phyloP scores from a whole-genome alignment of 1,140 invertebrate genomes.

The Drosophila ercepeae region DNA sequence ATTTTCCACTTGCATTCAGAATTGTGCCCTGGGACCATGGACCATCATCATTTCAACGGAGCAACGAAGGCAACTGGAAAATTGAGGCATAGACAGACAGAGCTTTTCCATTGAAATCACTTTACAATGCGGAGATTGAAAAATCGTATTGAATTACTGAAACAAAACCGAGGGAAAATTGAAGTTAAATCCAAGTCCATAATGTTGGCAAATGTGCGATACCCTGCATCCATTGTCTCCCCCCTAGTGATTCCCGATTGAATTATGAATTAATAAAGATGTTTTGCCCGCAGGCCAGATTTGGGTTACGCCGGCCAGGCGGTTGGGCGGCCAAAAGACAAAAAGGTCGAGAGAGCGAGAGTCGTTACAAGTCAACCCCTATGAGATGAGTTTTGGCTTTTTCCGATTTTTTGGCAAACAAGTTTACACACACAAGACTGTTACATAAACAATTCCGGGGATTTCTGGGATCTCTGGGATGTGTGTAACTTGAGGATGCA shows the following conservation, averaged over 20 bases:
- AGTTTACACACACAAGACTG: slow-evolving; percentile 42
- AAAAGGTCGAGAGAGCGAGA: background rate
- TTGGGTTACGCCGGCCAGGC: slow-evolving; percentile 65
- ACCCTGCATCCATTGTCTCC: slow-evolving; percentile 28
- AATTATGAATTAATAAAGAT: slow-evolving; percentile 83
- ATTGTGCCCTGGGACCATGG: slow-evolving; percentile 21
- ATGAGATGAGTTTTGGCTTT: slow-evolving; percentile 37
- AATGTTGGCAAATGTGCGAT: slow-evolving; percentile 30
- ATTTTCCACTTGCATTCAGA: slow-evolving; percentile 58
- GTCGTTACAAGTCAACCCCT: slow-evolving; percentile 32
- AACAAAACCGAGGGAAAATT: slow-evolving; percentile 58
- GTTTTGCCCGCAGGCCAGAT: slow-evolving; percentile 79
- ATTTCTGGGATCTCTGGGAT: slow-evolving; percentile 14
- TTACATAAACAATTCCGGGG: slow-evolving; percentile 40
- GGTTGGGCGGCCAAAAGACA: slow-evolving; percentile 13
- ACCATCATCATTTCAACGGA: slow-evolving; percentile 32
- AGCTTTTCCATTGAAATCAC: slow-evolving; percentile 43
- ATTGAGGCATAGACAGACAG: slow-evolving; percentile 34
- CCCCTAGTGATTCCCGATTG: slow-evolving; percentile 55
- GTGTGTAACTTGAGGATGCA: slow-evolving; percentile 81
- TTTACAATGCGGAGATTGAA: slow-evolving; percentile 57
- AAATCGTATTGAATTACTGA: slow-evolving; percentile 76
- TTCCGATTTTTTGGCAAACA: slow-evolving; percentile 75
- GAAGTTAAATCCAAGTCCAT: slow-evolving; percentile 68
- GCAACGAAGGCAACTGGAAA: slow-evolving; percentile 23